Base-by-base conservation (phyloP, 2,888 invertebrate genomes). In the Aporophyla nigra region DNA sequence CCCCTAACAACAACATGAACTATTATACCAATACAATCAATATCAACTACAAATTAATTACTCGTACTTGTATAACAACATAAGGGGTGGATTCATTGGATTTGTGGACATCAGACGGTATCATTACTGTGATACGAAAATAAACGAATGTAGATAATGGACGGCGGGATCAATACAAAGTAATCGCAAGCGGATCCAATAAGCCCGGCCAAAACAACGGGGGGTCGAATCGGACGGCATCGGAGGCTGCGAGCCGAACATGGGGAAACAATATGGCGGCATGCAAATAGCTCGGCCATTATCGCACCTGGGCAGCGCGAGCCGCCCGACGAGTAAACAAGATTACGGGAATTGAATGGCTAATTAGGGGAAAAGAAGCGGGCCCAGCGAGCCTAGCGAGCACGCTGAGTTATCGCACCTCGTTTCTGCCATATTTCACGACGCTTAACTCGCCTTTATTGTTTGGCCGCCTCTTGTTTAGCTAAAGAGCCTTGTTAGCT, bases 261-360 rank as follows among this genome's bases (percentile, higher is more conserved):
- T 94, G 95, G 96, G 94, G 93, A 94, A 95, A 95, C 96, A 96
- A 95, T 96, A 96, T 96, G 96, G 96, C 96, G 96, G 96, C 96
- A 96, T 96, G 96, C 96, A 96, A 96, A 96, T 96, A 96, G 94
- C 95, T 92, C 94, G 94, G 94, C 96, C 95, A 96, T 96, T 96
- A 96, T 96, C 96, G 95, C 96, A 96, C 96, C 96, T 96, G 96
- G 95, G 93, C 96, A 95, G 95, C 93, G 91, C 91, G 92, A 91
- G 92, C 93, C 92, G 91, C 91, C 92, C 94, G 93, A 91, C 96
- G 94, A 95, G 96, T 95, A 96, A 96, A 96, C 96, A 96, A 96
- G 95, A 96, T 96, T 96, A 96, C 96, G 96, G 94, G 96, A 95
- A 96, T 96, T 95, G 96, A 96, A 96, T 96, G 95, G 95, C 96